phyloP scores from a whole-genome alignment of 1,140 invertebrate species.

The Goniozus legneri region DNA sequence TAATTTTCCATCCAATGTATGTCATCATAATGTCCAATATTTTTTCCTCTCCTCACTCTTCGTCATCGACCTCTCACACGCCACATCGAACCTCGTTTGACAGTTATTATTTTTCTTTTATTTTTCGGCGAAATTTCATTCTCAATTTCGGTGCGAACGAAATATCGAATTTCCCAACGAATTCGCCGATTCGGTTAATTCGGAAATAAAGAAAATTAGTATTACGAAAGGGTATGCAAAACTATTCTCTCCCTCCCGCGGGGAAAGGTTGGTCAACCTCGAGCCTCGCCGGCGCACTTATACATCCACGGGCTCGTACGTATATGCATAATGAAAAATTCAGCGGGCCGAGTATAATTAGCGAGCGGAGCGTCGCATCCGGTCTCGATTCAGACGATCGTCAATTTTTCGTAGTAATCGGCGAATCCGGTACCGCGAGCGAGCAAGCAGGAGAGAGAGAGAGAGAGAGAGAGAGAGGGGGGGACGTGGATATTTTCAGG shows the following conservation, averaged over 20 bases:
- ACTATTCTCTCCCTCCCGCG: not conserved
- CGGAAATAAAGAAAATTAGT: no score
- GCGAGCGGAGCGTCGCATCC: conserved; percentile 34
- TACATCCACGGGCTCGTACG: conserved; percentile 9
- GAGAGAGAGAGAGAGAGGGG: not conserved
- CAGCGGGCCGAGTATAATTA: conserved; percentile 34
- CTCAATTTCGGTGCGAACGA: no score
- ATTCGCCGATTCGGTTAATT: no score
- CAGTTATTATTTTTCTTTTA: no score
- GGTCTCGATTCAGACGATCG: conserved; percentile 28
- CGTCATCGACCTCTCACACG: no score
- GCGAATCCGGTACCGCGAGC: conserved; percentile 9
- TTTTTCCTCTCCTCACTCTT: no score
- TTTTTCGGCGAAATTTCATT: no score
- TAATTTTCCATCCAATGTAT: not conserved
- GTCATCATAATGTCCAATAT: no score
- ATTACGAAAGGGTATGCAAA: no score
- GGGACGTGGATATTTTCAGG: conserved; percentile 20
- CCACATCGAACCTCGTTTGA: no score
- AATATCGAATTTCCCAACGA: no score
- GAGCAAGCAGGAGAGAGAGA: not conserved
- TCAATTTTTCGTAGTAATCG: conserved; percentile 25
- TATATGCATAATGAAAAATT: conserved; percentile 36
- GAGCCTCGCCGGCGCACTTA: conserved; percentile 8
- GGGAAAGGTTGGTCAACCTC: conserved; percentile 21